A percentile compares a stretch with the other conserved stretches of the same genome.
phyloP scores from a whole-genome alignment of 2,113 vertebrate genomes.

The Myotis davidii region DNA sequence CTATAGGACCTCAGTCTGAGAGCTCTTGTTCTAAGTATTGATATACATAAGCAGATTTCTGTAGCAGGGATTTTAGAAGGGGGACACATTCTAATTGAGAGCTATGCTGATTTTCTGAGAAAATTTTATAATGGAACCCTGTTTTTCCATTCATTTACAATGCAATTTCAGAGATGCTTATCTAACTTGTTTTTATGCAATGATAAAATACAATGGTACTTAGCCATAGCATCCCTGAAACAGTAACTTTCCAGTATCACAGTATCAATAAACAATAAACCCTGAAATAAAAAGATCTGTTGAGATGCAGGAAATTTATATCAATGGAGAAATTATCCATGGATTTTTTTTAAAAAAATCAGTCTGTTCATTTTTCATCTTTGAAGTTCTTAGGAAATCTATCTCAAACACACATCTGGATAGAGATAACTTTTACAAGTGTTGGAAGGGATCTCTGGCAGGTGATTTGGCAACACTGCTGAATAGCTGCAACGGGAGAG shows the following conservation, averaged over 20 bases:
- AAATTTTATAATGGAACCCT: not conserved
- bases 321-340: not conserved
- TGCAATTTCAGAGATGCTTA: not conserved
- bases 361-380: not conserved
- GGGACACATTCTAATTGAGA: not conserved
- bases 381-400: not conserved
- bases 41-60: not conserved
- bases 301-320: not conserved
- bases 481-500: not conserved
- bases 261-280: not conserved
- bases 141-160: not conserved
- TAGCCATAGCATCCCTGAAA: not conserved
- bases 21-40: not conserved
- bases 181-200: not conserved
- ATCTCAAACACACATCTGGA: not conserved
- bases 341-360: not conserved
- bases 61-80: not conserved
- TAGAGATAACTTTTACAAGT: not conserved
- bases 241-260: not conserved
- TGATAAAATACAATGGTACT: not conserved
- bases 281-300: not conserved
- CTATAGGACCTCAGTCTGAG: not conserved
- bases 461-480: not conserved
- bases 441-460: not conserved
- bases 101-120: not conserved